Conservation (phyloP, 2,888 invertebrate genomes). For the Cerastoderma edule region DNA sequence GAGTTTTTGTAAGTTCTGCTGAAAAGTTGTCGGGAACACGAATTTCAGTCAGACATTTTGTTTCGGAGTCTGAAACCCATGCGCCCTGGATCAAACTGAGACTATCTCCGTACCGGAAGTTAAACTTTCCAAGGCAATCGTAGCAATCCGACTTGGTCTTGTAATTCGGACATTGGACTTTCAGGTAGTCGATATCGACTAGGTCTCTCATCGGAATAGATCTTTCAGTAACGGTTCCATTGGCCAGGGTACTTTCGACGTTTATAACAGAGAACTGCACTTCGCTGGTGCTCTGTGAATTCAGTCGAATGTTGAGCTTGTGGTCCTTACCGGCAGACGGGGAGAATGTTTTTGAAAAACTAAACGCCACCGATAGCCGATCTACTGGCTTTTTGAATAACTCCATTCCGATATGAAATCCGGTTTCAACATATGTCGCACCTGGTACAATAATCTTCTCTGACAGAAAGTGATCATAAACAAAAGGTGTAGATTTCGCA, state of each 20-base stretch:
- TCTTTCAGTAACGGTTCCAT: not conserved
- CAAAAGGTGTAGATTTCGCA: conserved; percentile 18
- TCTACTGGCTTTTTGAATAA: not conserved
- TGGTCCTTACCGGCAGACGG: not conserved
- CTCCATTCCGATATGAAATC: conserved; percentile 7
- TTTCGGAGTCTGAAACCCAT: conserved; percentile 52
- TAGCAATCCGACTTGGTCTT: conserved; percentile 43
- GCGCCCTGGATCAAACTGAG: conserved; percentile 48
- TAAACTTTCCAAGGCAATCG: conserved; percentile 34
- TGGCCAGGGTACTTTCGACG: not conserved
- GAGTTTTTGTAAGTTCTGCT: conserved; percentile 48
- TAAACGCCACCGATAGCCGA: not conserved
- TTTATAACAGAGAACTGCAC: not conserved
- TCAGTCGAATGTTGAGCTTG: not conserved
- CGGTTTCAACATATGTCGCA: conserved; percentile 20
- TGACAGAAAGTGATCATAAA: conserved; percentile 26
- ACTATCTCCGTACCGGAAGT: conserved; percentile 54
- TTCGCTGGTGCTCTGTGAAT: not conserved
- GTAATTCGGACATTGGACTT: conserved; percentile 32
- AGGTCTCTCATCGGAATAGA: not conserved
- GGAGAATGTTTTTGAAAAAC: conserved; percentile 14
- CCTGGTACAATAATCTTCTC: conserved; percentile 21
- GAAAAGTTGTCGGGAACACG: conserved; percentile 50
- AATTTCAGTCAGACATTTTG: conserved; percentile 58
- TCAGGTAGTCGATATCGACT: conserved; percentile 42